phyloP scores from a whole-genome alignment of 2,113 vertebrate species.

The Tiliqua scincoides region DNA sequence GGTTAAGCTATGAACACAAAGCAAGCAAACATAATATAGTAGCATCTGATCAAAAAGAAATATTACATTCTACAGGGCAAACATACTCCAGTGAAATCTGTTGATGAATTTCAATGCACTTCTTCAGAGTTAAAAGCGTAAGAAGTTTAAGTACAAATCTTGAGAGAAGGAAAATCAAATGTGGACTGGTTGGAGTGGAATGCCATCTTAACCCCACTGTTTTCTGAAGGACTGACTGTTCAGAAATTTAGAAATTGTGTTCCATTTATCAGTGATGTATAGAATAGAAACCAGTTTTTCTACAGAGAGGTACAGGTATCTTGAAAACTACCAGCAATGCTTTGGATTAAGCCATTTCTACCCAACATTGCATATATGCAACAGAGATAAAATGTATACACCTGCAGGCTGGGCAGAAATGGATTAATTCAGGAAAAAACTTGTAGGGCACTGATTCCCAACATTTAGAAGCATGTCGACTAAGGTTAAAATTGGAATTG shows the following conservation, averaged over 20 bases:
- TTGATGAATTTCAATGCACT: conserved; percentile 49
- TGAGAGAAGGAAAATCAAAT: conserved; percentile 41
- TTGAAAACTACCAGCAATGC: too few relatives aligned
- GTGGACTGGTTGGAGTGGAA: conserved; percentile 32
- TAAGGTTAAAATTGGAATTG: too few relatives aligned
- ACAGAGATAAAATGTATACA: too few relatives aligned
- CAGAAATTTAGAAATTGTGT: conserved; percentile 46
- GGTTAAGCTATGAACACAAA: conserved; percentile 18
- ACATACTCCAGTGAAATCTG: conserved; percentile 48
- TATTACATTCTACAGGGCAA: conserved; percentile 38
- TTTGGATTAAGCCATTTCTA: too few relatives aligned
- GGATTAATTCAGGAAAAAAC: too few relatives aligned
- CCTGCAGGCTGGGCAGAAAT: too few relatives aligned
- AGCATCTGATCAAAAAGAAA: conserved; percentile 25
- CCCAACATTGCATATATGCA: too few relatives aligned
- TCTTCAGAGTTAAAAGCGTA: conserved; percentile 45
- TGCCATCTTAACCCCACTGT: conserved; percentile 49
- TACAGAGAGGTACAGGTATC: too few relatives aligned
- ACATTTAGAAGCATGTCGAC: too few relatives aligned
- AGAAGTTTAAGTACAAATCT: conserved; percentile 50
- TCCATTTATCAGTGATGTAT: conserved; percentile 54
- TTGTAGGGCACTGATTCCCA: too few relatives aligned
- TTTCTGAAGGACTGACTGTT: conserved; percentile 62
- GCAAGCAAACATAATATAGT: conserved; percentile 28
- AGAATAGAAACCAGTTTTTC: neutral